Conservation (phyloP, 2,113 vertebrate genomes). For the Ictalurus furcatus region DNA sequence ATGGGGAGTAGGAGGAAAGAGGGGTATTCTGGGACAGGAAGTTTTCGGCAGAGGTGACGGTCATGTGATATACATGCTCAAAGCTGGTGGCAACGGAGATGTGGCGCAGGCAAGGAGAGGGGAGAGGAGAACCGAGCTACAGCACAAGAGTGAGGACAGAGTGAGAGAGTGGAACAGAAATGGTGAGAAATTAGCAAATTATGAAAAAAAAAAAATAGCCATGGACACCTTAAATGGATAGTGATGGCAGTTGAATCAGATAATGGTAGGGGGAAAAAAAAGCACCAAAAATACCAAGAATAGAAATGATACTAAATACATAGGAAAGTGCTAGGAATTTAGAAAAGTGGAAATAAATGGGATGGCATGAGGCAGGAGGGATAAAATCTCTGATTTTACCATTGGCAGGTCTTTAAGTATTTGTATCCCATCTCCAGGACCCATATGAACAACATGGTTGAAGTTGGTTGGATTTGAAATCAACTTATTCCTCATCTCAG, state of each 20-base stretch:
- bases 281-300: background rate
- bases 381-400: slow-evolving; percentile 73
- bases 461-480: slow-evolving; percentile 99
- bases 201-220: slow-evolving; percentile 8
- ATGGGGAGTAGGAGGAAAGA: slow-evolving; percentile 74
- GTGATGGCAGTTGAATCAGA: background rate
- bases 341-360: background rate
- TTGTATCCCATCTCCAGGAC: slow-evolving; percentile 97
- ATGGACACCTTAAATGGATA: background rate
- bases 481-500: slow-evolving; percentile 98
- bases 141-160: slow-evolving; percentile 51
- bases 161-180: slow-evolving; percentile 15
- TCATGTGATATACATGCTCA: slow-evolving; percentile 91
- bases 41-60: slow-evolving; percentile 84
- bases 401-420: slow-evolving; percentile 98
- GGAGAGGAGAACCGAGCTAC: slow-evolving; percentile 78
- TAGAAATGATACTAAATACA: background rate
- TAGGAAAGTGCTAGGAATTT: background rate
- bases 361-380: background rate
- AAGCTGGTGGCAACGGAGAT: slow-evolving; percentile 87
- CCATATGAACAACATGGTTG: slow-evolving; percentile 99
- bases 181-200: background rate
- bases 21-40: slow-evolving; percentile 81
- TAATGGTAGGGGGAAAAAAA: too few species aligned
- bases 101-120: slow-evolving; percentile 75